Evolutionary conservation across 1,140 invertebrate genomes (phyloP).

Genomic region (Nephila pilipes): DNA sequence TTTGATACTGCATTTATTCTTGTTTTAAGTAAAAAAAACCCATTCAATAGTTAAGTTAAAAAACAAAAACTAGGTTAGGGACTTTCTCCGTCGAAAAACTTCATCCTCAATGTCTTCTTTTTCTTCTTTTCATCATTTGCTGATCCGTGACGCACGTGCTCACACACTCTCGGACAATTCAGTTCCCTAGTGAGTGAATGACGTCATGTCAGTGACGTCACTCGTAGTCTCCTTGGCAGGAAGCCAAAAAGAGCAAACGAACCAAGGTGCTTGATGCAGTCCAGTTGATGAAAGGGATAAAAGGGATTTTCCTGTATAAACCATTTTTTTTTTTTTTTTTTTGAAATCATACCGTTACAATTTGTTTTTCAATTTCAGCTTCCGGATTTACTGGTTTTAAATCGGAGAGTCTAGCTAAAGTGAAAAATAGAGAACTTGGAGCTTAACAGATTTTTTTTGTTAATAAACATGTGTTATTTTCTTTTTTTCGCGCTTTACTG

Average conservation of each 20-base stretch:
- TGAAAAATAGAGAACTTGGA: too few relatives aligned
- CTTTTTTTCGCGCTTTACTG: too few relatives aligned
- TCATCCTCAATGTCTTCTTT: not conserved
- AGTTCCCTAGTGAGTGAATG: constrained; percentile 34
- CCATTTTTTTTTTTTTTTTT: not conserved
- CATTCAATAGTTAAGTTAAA: not conserved
- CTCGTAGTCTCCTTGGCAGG: not conserved
- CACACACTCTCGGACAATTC: constrained; percentile 29
- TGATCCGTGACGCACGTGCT: constrained; percentile 50
- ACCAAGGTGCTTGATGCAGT: not conserved
- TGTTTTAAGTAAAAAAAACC: not conserved
- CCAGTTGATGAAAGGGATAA: not conserved
- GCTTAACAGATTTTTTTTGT: too few relatives aligned
- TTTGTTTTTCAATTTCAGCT: not conserved
- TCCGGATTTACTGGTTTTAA: not conserved
- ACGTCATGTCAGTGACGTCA: constrained; percentile 46
- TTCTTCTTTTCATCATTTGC: constrained; percentile 33
- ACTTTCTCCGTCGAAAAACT: not conserved
- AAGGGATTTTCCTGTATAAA: not conserved
- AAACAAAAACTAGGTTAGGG: not conserved
- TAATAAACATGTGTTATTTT: too few relatives aligned
- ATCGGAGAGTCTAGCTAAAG: not conserved
- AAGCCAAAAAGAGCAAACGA: constrained; percentile 18
- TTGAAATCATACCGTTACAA: not conserved
- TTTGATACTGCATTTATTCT: too few relatives aligned